Conservation (phyloP, 2,888 invertebrate genomes). For the Acholoe squamosa region DNA sequence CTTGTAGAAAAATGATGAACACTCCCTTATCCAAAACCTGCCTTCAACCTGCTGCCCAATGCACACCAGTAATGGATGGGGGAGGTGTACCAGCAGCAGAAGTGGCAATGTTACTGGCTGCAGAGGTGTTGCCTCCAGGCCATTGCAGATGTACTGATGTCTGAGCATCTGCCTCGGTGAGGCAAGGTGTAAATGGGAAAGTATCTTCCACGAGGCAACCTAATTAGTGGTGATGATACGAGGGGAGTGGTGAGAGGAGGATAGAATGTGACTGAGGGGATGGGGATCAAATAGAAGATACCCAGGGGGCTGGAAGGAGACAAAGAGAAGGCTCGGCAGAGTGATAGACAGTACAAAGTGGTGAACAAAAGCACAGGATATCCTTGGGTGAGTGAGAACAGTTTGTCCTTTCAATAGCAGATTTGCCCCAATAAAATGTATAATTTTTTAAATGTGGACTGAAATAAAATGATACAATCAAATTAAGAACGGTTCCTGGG, state of each 20-base stretch:
- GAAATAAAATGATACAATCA: too few relatives aligned
- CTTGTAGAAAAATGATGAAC: too few relatives aligned
- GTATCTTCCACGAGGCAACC: background rate
- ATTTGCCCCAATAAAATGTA: too few relatives aligned
- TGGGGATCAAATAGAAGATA: background rate
- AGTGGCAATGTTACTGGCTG: background rate
- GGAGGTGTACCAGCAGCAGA: background rate
- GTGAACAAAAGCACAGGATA: background rate
- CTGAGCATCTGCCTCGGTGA: background rate
- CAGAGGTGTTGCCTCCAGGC: background rate
- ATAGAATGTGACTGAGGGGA: background rate
- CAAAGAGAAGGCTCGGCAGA: too few relatives aligned
- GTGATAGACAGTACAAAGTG: too few relatives aligned
- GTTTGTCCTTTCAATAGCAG: too few relatives aligned
- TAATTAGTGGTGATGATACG: conserved; percentile 9
- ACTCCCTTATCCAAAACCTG: too few relatives aligned
- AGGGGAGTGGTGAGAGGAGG: background rate
- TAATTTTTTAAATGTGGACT: too few relatives aligned
- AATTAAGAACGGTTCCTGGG: too few relatives aligned
- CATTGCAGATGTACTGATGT: background rate
- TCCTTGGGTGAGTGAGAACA: too few relatives aligned
- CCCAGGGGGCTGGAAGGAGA: too few relatives aligned
- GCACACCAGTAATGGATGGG: too few relatives aligned
- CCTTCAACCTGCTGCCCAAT: background rate
- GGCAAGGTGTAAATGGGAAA: conserved; percentile 3